Conservation (phyloP, 2,113 vertebrate genomes). For the Aythya baeri region DNA sequence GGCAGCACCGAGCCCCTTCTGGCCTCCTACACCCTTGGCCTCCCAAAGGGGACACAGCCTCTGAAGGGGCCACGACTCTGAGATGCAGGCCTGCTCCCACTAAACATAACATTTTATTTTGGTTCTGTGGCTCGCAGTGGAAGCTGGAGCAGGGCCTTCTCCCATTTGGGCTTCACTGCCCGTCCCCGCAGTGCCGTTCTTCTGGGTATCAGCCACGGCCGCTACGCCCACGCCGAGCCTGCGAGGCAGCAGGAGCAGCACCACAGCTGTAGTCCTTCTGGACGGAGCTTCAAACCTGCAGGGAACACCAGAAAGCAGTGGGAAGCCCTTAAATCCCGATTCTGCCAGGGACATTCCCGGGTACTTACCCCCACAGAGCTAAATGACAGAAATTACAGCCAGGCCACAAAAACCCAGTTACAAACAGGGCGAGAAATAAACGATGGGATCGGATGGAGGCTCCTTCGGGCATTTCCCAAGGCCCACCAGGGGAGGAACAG, state of each 20-base stretch:
- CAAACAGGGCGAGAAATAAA: background rate
- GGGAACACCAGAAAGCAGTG: background rate
- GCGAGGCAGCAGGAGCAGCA: background rate
- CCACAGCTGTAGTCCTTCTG: background rate
- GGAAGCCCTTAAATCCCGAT: background rate
- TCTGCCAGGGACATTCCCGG: rapidly evolving
- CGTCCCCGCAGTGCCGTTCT: rapidly evolving
- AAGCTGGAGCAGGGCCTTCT: no score
- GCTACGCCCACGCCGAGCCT: background rate
- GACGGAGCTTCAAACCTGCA: background rate
- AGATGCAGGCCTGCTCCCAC: no score
- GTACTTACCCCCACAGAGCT: background rate
- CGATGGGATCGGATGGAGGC: background rate
- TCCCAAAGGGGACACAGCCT: no score
- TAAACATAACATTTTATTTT: no score
- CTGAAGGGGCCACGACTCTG: no score
- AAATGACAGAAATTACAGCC: background rate
- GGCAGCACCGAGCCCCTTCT: no score
- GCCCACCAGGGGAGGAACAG: no score
- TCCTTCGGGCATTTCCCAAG: background rate
- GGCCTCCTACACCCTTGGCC: no score
- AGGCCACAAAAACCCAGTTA: background rate
- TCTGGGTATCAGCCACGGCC: rapidly evolving
- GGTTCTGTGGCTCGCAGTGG: no score
- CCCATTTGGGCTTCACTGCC: no score